Evolutionary conservation across 2,888 invertebrate species (phyloP).

Genomic region (Agrotis exclamationis): DNA sequence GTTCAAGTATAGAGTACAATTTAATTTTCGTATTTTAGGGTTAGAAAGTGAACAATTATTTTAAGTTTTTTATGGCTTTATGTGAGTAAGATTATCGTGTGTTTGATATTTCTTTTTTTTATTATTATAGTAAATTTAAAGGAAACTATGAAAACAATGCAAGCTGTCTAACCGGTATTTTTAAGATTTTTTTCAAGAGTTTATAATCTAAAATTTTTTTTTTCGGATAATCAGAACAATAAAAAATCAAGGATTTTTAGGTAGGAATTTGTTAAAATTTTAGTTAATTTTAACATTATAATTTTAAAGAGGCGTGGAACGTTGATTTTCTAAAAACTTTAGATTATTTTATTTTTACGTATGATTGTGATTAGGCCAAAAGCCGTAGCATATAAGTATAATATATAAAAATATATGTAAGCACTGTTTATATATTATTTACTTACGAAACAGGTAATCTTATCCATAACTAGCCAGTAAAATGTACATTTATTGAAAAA

Average conservation of each 20-base stretch:
- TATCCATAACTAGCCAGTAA: slow-evolving; percentile 1
- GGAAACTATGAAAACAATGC: slow-evolving; percentile 19
- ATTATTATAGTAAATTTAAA: slow-evolving; percentile 1
- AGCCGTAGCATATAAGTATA: slow-evolving; percentile 17
- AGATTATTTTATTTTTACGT: slow-evolving; percentile 6
- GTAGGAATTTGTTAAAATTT: neutral
- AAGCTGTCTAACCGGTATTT: slow-evolving; percentile 38
- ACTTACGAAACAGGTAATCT: too few relatives aligned
- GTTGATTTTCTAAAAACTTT: slow-evolving; percentile 25
- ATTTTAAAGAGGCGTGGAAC: neutral
- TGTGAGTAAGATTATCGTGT: slow-evolving; percentile 3
- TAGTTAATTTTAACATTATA: neutral
- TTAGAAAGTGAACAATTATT: slow-evolving; percentile 3
- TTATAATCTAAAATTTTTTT: too few relatives aligned
- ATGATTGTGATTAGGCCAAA: slow-evolving; percentile 41
- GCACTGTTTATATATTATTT: neutral
- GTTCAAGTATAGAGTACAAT: slow-evolving; percentile 40
- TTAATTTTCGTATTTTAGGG: slow-evolving; percentile 22
- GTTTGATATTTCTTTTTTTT: slow-evolving; percentile 17
- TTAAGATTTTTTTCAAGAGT: neutral
- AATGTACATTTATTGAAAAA: slow-evolving; percentile 26
- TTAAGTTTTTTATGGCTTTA: slow-evolving; percentile 35
- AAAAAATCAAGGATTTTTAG: too few relatives aligned
- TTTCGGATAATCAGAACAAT: neutral
- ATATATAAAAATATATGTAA: neutral